Evolutionary conservation across 2,888 invertebrate genomes (phyloP), one percentile per base, ranked within the genome.

Genomic region (Caenorhabditis panamensis): DNA sequence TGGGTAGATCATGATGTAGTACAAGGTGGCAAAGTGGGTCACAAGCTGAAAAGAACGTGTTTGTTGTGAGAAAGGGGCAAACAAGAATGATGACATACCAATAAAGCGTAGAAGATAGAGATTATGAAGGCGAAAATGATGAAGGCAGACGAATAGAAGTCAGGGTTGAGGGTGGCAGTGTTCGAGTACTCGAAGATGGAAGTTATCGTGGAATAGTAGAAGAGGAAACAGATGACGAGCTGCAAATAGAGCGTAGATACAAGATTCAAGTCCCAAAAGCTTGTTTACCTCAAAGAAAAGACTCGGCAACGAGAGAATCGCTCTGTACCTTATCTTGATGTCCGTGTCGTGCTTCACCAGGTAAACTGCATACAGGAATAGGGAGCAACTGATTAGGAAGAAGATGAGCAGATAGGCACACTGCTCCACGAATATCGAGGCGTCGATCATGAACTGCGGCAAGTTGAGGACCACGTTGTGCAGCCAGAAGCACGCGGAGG

Each of bases 81-180:
- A 31, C 31, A 31, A 31, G 16, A n/a, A 8, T 16, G 16, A n/a
- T 36, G 20, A 58, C 49, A 18, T 24, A 79, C 72, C 61, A 63
- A 53, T n/a, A 62, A n/a, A 13, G 80, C 80, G 22, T 75, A 66
- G 47, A 80, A 69, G 16, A 69, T 54, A 3, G 80, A 62, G 3
- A 69, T 37, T 36, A 80, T 66, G n/a, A 80, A 64, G 0, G 80
- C 75, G 37, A 69, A 80, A 36, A 80, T 80, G 49, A 80, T 37
- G 47, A 80, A 80, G 0, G 69, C 80, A 16, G 80, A 66, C 1
- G 79, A 73, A 22, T 37, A 68, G 36, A 28, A 73, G 0, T 68
- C 56, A 9, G 79, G 80, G 49, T 69, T 41, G 22, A 9, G 2
- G 36, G 31, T 9, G 1, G 79, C 75, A 0, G 44, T 61, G 13